Conservation (phyloP, 2,797 vertebrate genomes). For the Sebastolobus alascanus region DNA sequence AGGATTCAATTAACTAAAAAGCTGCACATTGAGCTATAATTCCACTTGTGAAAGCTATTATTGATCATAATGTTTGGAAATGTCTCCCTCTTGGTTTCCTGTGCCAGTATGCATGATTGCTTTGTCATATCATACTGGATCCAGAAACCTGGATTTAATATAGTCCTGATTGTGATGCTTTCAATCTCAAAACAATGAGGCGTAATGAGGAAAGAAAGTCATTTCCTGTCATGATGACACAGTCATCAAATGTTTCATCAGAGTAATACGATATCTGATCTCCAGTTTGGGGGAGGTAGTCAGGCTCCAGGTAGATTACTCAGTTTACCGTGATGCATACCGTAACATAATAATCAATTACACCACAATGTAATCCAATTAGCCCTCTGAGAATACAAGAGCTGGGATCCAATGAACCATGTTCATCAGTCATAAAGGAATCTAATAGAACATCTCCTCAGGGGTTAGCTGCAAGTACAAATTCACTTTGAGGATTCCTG, state of each 20-base stretch:
- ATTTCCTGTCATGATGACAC: constrained; percentile 70
- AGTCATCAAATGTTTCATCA: constrained; percentile 66
- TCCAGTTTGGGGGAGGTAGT: constrained; percentile 37
- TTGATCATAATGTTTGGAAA: constrained; percentile 83
- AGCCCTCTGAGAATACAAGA: constrained; percentile 77
- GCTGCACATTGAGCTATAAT: constrained; percentile 77
- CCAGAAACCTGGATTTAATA: constrained; percentile 44
- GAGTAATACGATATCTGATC: constrained; percentile 63
- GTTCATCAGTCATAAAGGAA: constrained; percentile 87
- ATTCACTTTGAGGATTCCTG: constrained; percentile 81
- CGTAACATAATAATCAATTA: constrained; percentile 85
- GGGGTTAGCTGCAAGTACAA: constrained; percentile 76
- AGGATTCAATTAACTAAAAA: constrained; percentile 84
- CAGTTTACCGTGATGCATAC: constrained; percentile 76
- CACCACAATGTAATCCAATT: constrained; percentile 79
- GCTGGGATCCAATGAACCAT: constrained; percentile 77
- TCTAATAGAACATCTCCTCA: constrained; percentile 83
- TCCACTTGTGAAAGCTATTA: constrained; percentile 77
- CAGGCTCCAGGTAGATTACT: constrained; percentile 73
- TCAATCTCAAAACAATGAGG: constrained; percentile 48
- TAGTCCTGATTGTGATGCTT: constrained; percentile 30
- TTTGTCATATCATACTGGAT: constrained; percentile 38
- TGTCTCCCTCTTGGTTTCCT: constrained; percentile 56
- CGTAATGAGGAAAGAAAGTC: constrained; percentile 44
- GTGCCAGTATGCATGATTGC: constrained; percentile 45